These are phyloP conservation scores for Adelges cooleyi DNA, from an alignment of 1,140 invertebrate genomes.

Conservation along the genomic window DNA sequence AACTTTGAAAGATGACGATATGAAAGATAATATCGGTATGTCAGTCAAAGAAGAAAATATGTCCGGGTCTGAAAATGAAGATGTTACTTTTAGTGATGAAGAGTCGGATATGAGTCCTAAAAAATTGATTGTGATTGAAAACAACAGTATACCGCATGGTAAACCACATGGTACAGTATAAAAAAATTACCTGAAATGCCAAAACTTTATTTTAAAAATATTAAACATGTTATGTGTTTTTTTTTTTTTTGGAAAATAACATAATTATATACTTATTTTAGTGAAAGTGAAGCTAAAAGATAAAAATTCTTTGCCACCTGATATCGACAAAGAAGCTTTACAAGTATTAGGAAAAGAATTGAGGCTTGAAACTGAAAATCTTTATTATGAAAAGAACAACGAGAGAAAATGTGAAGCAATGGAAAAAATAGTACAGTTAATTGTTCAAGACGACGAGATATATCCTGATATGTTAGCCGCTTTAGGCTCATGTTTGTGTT, in stretches of 20 bases:
- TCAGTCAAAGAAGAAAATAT: neutral
- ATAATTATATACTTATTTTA: neutral
- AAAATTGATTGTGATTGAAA: neutral
- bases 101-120: conserved; percentile 15
- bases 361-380: conserved; percentile 6
- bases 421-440: conserved; percentile 54
- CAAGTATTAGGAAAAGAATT: conserved; percentile 25
- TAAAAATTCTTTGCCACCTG: conserved; percentile 14
- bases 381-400: conserved; percentile 31
- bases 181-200: no score
- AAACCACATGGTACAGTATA: neutral
- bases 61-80: conserved; percentile 1
- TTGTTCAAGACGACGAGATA: conserved; percentile 52
- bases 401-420: conserved; percentile 49
- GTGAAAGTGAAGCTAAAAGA: conserved; percentile 27
- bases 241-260: no score
- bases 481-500: conserved; percentile 43
- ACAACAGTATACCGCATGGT: neutral
- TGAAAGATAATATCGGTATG: neutral
- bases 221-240: no score
- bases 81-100: conserved; percentile 16
- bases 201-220: no score
- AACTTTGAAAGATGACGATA: conserved; percentile 9
- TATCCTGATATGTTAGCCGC: conserved; percentile 47
- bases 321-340: conserved; percentile 23